phyloP scores from a whole-genome alignment of 2,888 invertebrate genomes.

The Melinaea marsaeus region DNA sequence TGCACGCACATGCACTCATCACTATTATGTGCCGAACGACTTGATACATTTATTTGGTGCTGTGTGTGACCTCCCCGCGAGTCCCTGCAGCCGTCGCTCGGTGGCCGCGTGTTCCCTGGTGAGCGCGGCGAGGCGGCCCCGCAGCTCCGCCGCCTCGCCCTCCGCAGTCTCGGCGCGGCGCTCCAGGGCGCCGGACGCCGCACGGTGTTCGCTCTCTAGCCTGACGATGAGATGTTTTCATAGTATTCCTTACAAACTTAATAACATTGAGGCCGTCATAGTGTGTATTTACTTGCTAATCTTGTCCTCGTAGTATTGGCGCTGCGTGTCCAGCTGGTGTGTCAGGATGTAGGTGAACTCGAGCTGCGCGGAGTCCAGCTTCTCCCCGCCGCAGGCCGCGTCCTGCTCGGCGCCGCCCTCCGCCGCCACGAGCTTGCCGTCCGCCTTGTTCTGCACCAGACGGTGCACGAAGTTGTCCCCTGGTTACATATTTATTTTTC shows the following conservation, averaged over 20 bases:
- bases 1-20: constrained; percentile 12
- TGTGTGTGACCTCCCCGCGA: constrained; percentile 74
- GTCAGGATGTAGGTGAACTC: constrained; percentile 27
- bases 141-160: constrained; percentile 62
- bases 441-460: constrained; percentile 95
- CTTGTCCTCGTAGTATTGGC: constrained; percentile 93
- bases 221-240: constrained; percentile 37
- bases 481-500: constrained; percentile 32
- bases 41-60: no score
- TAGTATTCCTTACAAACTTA: not conserved
- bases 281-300: constrained; percentile 48
- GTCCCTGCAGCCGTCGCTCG: constrained; percentile 84
- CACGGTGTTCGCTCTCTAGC: constrained; percentile 61
- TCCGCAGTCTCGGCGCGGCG: constrained; percentile 71
- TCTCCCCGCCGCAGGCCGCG: constrained; percentile 71
- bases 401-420: constrained; percentile 81
- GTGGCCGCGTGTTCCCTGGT: constrained; percentile 81
- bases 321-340: constrained; percentile 95
- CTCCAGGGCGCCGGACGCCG: constrained; percentile 77
- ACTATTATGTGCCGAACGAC: no score
- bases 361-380: constrained; percentile 83
- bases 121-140: constrained; percentile 73
- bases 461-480: constrained; percentile 97
- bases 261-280: not conserved
- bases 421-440: constrained; percentile 95